These are phyloP conservation scores for Nansenia antarctica DNA, from an alignment of 2,113 vertebrate genomes.

Conservation along the genomic window DNA sequence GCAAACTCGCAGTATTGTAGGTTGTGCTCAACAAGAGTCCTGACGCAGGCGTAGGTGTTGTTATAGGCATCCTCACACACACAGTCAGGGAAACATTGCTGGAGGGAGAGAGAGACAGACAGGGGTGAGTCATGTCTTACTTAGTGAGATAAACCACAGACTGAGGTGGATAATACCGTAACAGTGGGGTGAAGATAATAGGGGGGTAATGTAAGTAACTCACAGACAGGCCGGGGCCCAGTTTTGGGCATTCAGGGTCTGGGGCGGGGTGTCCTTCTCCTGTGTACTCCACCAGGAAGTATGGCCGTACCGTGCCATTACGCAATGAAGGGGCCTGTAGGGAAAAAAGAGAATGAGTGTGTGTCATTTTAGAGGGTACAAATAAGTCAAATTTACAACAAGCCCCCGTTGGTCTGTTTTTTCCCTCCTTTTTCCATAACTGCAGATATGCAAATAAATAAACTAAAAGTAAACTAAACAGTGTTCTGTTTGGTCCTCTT, in stretches of 20 bases:
- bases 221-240: conserved; percentile 76
- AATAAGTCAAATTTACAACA: too few species aligned
- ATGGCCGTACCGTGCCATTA: conserved; percentile 65
- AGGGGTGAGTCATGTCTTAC: neutral
- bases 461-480: neutral
- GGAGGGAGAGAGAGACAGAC: neutral
- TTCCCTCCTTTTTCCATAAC: too few species aligned
- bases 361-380: too few species aligned
- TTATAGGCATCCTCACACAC: conserved; percentile 81
- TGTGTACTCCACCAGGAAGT: conserved; percentile 77
- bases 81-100: conserved; percentile 82
- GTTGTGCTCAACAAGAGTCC: conserved; percentile 60
- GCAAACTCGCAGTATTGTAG: conserved; percentile 84
- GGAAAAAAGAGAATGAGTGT: too few species aligned
- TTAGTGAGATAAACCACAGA: neutral
- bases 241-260: conserved; percentile 73
- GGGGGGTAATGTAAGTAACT: conserved; percentile 34
- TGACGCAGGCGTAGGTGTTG: conserved; percentile 82
- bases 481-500: too few species aligned
- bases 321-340: conserved; percentile 68
- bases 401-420: too few species aligned
- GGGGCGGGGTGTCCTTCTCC: conserved; percentile 66
- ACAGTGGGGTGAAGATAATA: neutral
- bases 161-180: neutral
- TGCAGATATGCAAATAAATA: too few species aligned